A percentile compares a stretch with the other conserved stretches of the same genome.
These are phyloP conservation scores for Nephrocerus scutellatus DNA, from an alignment of 2,888 invertebrate species.

Conservation along the genomic window DNA sequence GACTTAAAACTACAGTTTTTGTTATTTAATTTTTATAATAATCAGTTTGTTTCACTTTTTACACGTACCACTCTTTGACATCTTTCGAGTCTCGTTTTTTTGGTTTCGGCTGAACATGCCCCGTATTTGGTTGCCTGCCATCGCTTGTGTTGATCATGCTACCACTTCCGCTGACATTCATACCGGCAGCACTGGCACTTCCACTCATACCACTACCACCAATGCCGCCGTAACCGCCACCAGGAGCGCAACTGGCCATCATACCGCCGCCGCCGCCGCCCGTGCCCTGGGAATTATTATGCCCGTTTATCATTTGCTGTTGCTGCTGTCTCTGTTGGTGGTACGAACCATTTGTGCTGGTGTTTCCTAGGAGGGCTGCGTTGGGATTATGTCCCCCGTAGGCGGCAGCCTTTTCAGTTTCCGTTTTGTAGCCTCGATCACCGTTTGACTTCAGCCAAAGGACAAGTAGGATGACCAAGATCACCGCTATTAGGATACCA, in stretches of 20 bases:
- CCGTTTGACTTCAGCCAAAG: conserved; percentile 80
- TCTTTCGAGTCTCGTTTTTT: conserved; percentile 77
- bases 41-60: too few relatives aligned
- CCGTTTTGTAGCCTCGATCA: conserved; percentile 88
- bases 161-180: conserved; percentile 14
- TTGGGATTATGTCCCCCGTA: conserved; percentile 66
- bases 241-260: conserved; percentile 19
- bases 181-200: conserved; percentile 24
- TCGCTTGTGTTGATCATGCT: conserved; percentile 40
- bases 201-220: conserved; percentile 29
- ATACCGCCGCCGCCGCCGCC: conserved; percentile 23
- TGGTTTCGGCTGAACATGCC: conserved; percentile 50
- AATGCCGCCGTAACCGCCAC: conserved; percentile 36
- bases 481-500: conserved; percentile 82
- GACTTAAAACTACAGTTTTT: too few relatives aligned
- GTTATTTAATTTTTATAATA: too few relatives aligned
- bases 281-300: conserved; percentile 21
- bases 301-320: conserved; percentile 38
- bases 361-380: conserved; percentile 65
- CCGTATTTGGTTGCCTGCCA: conserved; percentile 45
- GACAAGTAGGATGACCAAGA: conserved; percentile 82
- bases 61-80: conserved; percentile 96
- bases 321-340: conserved; percentile 47
- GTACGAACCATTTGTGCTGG: conserved; percentile 50
- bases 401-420: conserved; percentile 66